Base-by-base conservation (phyloP, 2,113 vertebrate species). In the Felis chaus region DNA sequence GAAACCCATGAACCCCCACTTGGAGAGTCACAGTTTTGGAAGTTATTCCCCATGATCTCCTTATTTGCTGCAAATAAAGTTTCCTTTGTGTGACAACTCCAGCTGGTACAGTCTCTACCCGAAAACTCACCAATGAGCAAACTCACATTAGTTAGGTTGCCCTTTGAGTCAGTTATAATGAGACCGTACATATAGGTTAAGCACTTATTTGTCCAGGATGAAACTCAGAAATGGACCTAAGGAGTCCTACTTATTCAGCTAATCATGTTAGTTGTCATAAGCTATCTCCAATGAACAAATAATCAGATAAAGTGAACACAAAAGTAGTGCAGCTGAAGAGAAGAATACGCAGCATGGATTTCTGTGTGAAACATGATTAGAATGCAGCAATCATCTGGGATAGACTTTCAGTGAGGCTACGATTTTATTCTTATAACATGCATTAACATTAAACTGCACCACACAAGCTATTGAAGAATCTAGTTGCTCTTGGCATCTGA, bases 371-470 rank as follows among this genome's bases (percentile, higher is more conserved):
- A 86, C 96, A 48, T 50, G 68, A 97, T 96, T 97, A 89, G 85
- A 93, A 93, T 88, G 27, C 69, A 95, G 18, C 57, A 41, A 79
- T 15, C 50, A 92, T 76, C 27, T 39, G 48, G n/a, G 36, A 71
- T 94, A 95, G 66, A 95, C 91, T 97, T 96, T 90, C 66, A 89
- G n/a, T n/a, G 36, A 95, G 8, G 19, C 93, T 81, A 97, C 3
- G 95, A 93, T 95, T 95, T 68, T 92, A 71, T 91, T 98, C 76
- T 93, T 98, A 95, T 15, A 92, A 66, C 95, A 69, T 50, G 88
- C 65, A 82, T 84, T 97, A 96, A 97, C 92, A 97, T 93, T 97
- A 98, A 97, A 97, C 92, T 48, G n/a, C 65, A 84, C 50, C 91
- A 87, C 48, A 50, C 95, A 89, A 73, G 48, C 82, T 66, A 23